Evolutionary conservation across 2,113 vertebrate genomes (phyloP).

Genomic region (Xenopus borealis): DNA sequence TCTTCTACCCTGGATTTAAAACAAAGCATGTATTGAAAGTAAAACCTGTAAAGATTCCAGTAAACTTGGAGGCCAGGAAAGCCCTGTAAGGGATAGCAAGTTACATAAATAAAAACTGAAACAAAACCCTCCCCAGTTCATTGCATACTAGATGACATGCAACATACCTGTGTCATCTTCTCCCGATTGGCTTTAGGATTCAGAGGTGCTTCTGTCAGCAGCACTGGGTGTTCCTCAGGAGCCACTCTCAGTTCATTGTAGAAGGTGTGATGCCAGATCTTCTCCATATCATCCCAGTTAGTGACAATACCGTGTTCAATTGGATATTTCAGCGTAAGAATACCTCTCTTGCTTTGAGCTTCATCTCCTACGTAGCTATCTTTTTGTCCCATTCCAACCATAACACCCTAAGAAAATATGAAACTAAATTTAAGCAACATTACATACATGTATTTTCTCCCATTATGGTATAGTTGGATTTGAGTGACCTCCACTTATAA

Average conservation of each 20-base stretch:
- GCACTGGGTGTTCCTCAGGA: conserved; percentile 96
- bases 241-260: conserved; percentile 98
- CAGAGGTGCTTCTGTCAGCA: conserved; percentile 96
- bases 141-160: background rate
- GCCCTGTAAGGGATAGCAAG: conserved; percentile 79
- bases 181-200: conserved; percentile 99
- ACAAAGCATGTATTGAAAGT: conserved; percentile 50
- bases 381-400: conserved; percentile 99
- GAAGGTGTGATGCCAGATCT: conserved; percentile 99
- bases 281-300: conserved; percentile 99
- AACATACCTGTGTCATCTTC: conserved; percentile 97
- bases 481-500: too few relatives aligned
- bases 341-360: conserved; percentile 98
- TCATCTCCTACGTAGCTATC: conserved; percentile 98
- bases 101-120: conserved; percentile 55
- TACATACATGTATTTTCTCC: background rate
- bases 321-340: conserved; percentile 96
- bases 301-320: conserved; percentile 97
- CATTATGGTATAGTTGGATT: too few relatives aligned
- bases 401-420: conserved; percentile 83
- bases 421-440: conserved; percentile 4
- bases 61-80: conserved; percentile 55
- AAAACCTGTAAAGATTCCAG: conserved; percentile 82
- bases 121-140: background rate
- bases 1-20: too few relatives aligned